Base-by-base conservation (phyloP, 2,888 invertebrate genomes). In the Gymnocheta viridis region DNA sequence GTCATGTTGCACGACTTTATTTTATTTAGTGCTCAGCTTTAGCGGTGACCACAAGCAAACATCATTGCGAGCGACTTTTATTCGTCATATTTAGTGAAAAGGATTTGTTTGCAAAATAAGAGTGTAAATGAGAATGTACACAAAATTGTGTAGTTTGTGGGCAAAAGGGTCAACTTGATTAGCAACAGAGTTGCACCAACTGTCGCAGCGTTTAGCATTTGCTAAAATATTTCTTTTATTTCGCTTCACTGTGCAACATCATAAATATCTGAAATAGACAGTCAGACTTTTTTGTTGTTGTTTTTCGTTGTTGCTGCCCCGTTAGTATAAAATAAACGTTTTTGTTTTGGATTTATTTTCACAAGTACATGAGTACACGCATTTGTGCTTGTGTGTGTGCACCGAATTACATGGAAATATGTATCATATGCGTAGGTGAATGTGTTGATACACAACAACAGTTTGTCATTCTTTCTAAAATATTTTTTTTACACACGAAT, bases 341-440 rank as follows among this genome's bases (percentile, higher is more conserved):
- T n/a, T n/a, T 24, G 24, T n/a, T 24, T 54, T 69, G 27, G 24
- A 60, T 60, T 24, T 60, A 38, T 60, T 73, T 47, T 49, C 6
- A 49, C 19, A 60, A 60, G 14, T 35, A 41, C 5, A 22, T 49
- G 12, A 9, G 49, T n/a, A n/a, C 17, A 27, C 10, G 10, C 44
- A 14, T 62, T 4, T 47, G 6, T 44, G 19, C 10, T 4, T 22
- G 41, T 51, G 27, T 38, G 49, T 27, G 1, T 62, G 10, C 38
- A 14, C 1, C 24, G 1, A 35, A 38, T 22, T 27, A 54, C 38
- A 14, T 2, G n/a, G 1, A 35, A 38, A 35, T 27, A 54, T 24
- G 49, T 54, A 14, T 60, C 77, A 69, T 60, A 60, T 49, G 38
- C 24, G 47, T 41, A 69, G 49, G 77, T 41, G 29, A 56, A 19